Evolutionary conservation across 2,113 vertebrate genomes (phyloP), one percentile per base, ranked within the genome.

Genomic region (Leptodactylus fuscus): DNA sequence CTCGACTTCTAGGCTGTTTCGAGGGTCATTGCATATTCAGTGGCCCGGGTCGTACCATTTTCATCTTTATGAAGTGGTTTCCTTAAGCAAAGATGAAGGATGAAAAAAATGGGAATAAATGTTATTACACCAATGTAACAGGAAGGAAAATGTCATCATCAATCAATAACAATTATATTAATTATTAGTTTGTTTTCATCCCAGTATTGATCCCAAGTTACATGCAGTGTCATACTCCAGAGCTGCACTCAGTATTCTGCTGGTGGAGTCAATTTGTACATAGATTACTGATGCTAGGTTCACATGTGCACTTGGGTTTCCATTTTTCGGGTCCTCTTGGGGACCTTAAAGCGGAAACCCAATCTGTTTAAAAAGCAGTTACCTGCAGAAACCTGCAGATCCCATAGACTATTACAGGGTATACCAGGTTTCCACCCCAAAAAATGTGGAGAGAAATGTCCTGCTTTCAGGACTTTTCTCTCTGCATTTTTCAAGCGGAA

Each of bases 61-160:
- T 98, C 97, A 74, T 98, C 97, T 89, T 98, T 99, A 32, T 96
- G 94, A 90, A 97, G 93, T 71, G 98, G 98, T 99, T 99, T 99
- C 96, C 98, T 99, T 91, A 46, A 86, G 79, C 88, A 77, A 87
- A 71, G 18, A 0, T 41, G 2, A 15, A 36, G 32, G 0, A 32
- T 3, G 15, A 29, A 65, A 62, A 67, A 36, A 81, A 74, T 81
- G 34, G 38, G 65, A 1, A 49, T 18, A 65, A 27, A 62, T 12
- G 32, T 38, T 46, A 74, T 74, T 73, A 41, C 5, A n/a, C 12
- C 36, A 44, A 13, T 12, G 16, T 2, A 24, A 7, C 41, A 44
- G 41, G 18, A 24, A 73, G 20, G 2, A 73, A 46, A 73, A 7
- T 5, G 24, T 32, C 24, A 65, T 55, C 20, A 18, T n/a, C 4